Base-by-base conservation (phyloP, 2,888 invertebrate species). In the Dryococelus australis region DNA sequence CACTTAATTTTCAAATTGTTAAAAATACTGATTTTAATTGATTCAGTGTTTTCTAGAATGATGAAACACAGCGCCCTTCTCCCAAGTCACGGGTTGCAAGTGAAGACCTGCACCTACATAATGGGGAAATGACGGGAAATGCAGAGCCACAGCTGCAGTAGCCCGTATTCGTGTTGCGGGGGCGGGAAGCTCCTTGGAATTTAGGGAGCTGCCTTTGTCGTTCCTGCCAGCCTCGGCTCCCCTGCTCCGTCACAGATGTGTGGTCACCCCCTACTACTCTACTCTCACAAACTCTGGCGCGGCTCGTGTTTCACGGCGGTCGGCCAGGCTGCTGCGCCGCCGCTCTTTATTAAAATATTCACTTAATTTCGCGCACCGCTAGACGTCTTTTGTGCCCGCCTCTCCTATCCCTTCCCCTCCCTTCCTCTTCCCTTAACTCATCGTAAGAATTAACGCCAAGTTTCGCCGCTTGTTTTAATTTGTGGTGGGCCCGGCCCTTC, bases 381-480 rank as follows among this genome's bases (percentile, higher is more conserved):
- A 65, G 65, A 16, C 65, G 65, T 12, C 65, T 65, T 16, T n/a
- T 8, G 65, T 13, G 65, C 65, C 20, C 16, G 65, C 65, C 13
- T 65, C 47, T 20, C 65, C n/a, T n/a, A n/a, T n/a, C n/a, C n/a
- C n/a, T n/a, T n/a, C n/a, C n/a, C n/a, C n/a, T n/a, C n/a, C n/a
- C 20, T 16, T 65, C 65, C 65, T 16, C 65, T 16, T 65, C 65
- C 24, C 47, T 24, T n/a, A n/a, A n/a, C n/a, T 65, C 65, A 13
- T 16, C 13, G 20, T 65, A 65, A 65, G 65, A 65, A 65, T 65
- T 65, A 65, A 65, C 65, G 65, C 65, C 16, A 65, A 65, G 65
- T 65, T 65, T 65, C 65, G 65, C 65, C 65, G 65, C 65, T 65
- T 65, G 65, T 65, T 65, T 65, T 65, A 65, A 65, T 65, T 65